Conservation (phyloP, 2,797 vertebrate species). For the Bovichtus diacanthus region DNA sequence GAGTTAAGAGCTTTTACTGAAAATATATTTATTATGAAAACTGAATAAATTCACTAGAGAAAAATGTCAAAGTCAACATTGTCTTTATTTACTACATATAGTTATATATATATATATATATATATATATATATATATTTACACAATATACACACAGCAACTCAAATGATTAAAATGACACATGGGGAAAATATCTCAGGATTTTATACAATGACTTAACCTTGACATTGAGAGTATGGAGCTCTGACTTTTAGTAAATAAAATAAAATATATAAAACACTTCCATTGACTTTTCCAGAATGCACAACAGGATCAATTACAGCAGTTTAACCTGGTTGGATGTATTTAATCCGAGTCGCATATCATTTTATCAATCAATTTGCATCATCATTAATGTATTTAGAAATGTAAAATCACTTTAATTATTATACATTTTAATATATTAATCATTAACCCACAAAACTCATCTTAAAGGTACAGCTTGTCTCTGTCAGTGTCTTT, state of each 20-base stretch:
- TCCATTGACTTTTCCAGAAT: not conserved
- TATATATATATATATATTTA: not conserved
- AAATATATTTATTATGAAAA: not conserved
- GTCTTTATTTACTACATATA: slow-evolving; percentile 55
- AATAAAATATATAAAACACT: not conserved
- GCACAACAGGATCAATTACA: not conserved
- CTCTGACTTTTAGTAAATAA: not conserved
- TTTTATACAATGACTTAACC: not conserved
- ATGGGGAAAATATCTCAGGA: not conserved
- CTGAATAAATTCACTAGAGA: not conserved
- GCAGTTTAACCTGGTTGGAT: not conserved
- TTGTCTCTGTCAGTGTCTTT: not conserved
- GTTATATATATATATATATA: not conserved
- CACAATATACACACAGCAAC: not conserved
- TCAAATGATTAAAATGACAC: not conserved
- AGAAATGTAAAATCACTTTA: slow-evolving; percentile 1
- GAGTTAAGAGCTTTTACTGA: not conserved
- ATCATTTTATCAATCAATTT: not conserved
- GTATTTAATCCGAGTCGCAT: not conserved
- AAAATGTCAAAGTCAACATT: slow-evolving; percentile 6
- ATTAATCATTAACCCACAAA: not conserved
- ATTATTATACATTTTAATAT: not conserved
- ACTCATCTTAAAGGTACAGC: not conserved
- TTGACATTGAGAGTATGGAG: not conserved
- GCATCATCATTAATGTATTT: not conserved